Conservation (phyloP, 1,140 invertebrate genomes). For the Drosophila sturtevanti region DNA sequence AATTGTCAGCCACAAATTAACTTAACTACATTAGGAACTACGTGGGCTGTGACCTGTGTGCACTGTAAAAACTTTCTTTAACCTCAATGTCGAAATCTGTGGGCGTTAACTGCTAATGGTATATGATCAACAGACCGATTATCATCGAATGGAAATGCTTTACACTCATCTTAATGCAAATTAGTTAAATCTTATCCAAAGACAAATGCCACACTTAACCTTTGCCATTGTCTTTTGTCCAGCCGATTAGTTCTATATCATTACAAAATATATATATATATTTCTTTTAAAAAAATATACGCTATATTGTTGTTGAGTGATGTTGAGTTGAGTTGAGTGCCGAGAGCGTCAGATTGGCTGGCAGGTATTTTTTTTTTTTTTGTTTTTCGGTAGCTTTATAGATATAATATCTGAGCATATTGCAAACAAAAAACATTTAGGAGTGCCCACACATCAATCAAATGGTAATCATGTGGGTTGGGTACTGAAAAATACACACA, state of each 20-base stretch:
- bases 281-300: not conserved
- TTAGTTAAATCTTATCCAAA: conserved; percentile 41
- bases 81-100: conserved; percentile 15
- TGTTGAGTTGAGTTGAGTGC: conserved; percentile 2
- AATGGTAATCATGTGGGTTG: conserved; percentile 68
- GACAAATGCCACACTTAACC: conserved; percentile 36
- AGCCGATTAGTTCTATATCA: not conserved
- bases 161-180: conserved; percentile 43
- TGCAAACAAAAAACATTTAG: conserved; percentile 51
- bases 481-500: conserved; percentile 16
- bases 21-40: conserved; percentile 20
- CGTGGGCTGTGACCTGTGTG: conserved; percentile 10
- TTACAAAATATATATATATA: not conserved
- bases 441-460: conserved; percentile 74
- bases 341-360: conserved; percentile 16
- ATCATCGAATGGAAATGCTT: conserved; percentile 25
- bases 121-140: conserved; percentile 37
- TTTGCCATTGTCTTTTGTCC: conserved; percentile 9
- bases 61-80: conserved; percentile 30
- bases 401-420: conserved; percentile 36
- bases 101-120: conserved; percentile 49
- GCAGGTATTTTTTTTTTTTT: conserved; percentile 6
- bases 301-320: not conserved
- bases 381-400: conserved; percentile 56
- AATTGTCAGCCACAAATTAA: conserved; percentile 39